phyloP scores from a whole-genome alignment of 2,113 vertebrate genomes.

The Pogona vitticeps region DNA sequence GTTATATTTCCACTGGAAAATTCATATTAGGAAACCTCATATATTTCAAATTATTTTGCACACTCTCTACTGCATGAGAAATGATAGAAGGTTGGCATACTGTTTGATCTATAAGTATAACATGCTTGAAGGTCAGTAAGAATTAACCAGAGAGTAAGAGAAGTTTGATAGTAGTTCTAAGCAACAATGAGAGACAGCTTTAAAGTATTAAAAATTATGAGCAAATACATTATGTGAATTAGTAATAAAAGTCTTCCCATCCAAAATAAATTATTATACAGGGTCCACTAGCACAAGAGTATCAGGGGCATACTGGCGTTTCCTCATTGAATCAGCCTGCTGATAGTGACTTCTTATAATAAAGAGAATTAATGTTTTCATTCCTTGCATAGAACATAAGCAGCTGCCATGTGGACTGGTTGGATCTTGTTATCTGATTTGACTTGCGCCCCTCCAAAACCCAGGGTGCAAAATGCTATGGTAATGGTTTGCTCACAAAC shows the following conservation, averaged over 20 bases:
- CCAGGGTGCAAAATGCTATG: conserved; percentile 44
- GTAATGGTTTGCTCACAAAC: conserved; percentile 44
- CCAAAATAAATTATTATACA: background rate
- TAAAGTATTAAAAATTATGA: conserved; percentile 21
- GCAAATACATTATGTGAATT: conserved; percentile 34
- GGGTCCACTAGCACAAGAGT: background rate
- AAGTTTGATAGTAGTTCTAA: background rate
- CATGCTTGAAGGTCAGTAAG: background rate
- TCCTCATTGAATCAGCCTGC: conserved; percentile 41
- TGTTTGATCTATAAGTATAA: background rate
- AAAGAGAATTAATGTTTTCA: background rate
- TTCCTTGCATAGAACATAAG: conserved; percentile 25
- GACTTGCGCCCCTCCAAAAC: background rate
- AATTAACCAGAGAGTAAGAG: conserved; percentile 21
- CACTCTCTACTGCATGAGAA: too few species aligned
- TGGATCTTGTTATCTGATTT: conserved; percentile 7
- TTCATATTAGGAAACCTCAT: conserved; percentile 21
- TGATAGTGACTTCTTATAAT: conserved; percentile 16
- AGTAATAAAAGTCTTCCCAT: conserved; percentile 45
- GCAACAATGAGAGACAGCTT: background rate
- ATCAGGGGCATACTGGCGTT: conserved; percentile 28
- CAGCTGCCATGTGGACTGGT: accelerated
- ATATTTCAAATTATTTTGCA: background rate
- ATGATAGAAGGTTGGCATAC: conserved; percentile 15
- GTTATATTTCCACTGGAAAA: background rate